These are phyloP conservation scores for Xestia xanthographa DNA, from an alignment of 2,888 invertebrate species.

Conservation along the genomic window DNA sequence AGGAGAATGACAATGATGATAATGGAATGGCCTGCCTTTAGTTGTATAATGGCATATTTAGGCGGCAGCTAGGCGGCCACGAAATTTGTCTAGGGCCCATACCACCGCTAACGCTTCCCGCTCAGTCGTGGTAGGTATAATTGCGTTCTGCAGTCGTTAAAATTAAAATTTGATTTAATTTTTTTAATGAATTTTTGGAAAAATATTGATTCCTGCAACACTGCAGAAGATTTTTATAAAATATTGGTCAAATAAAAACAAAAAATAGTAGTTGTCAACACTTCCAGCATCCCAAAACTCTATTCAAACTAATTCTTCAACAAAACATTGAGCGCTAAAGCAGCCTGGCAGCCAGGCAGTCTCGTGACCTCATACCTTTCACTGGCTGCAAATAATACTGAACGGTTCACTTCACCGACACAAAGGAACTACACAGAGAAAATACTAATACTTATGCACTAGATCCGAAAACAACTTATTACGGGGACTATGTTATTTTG, in stretches of 20 bases:
- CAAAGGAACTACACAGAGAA: conserved; percentile 61
- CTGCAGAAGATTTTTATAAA: background rate
- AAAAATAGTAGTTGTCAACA: background rate
- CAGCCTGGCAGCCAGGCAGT: conserved; percentile 15
- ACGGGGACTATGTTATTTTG: background rate
- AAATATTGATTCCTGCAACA: background rate
- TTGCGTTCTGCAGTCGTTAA: too few relatives aligned
- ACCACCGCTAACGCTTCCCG: too few relatives aligned
- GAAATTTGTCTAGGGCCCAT: too few relatives aligned
- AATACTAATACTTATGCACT: conserved; percentile 56
- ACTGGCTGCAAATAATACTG: conserved; percentile 56
- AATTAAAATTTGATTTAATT: too few relatives aligned
- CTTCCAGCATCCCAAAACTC: background rate
- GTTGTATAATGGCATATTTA: too few relatives aligned
- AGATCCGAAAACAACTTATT: conserved; percentile 25
- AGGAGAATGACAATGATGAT: background rate
- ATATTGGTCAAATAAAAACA: background rate
- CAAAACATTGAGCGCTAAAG: conserved; percentile 25
- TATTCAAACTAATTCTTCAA: background rate
- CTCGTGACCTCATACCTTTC: conserved; percentile 67
- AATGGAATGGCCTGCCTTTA: background rate
- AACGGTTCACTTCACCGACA: conserved; percentile 63
- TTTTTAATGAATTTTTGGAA: too few relatives aligned
- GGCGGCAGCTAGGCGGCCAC: too few relatives aligned
- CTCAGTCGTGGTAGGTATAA: too few relatives aligned